Conservation (phyloP, 2,888 invertebrate genomes). For the Megastigmus dorsalis region DNA sequence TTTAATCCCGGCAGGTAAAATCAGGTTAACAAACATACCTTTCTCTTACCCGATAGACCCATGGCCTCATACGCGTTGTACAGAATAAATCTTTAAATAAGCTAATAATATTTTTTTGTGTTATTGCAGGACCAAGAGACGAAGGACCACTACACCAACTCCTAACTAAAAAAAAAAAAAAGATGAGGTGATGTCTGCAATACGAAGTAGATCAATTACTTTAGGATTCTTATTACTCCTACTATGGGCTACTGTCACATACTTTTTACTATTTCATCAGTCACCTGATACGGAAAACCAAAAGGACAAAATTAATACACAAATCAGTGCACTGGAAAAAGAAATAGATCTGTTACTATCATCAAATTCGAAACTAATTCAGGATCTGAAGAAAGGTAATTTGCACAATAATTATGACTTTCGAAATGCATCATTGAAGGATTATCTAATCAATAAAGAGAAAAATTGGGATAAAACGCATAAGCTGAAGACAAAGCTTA, state of each 20-base stretch:
- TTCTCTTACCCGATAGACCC: too few species aligned
- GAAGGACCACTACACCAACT: too few species aligned
- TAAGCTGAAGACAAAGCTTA: neutral
- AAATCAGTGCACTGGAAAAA: constrained; percentile 64
- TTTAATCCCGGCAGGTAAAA: too few species aligned
- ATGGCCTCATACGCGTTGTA: too few species aligned
- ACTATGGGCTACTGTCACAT: constrained; percentile 77
- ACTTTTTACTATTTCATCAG: constrained; percentile 76
- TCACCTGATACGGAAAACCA: constrained; percentile 71
- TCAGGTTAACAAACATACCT: too few species aligned
- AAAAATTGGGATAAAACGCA: neutral
- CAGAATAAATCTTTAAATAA: too few species aligned
- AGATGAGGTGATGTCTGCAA: constrained; percentile 61
- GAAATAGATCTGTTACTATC: constrained; percentile 65
- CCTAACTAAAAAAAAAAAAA: too few species aligned
- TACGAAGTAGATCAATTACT: constrained; percentile 72
- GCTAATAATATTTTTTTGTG: too few species aligned
- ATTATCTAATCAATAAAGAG: neutral
- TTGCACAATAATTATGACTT: too few species aligned
- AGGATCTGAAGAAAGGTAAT: constrained; percentile 60
- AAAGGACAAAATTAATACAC: constrained; percentile 63
- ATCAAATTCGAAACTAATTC: constrained; percentile 64
- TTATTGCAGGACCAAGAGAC: too few species aligned
- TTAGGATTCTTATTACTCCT: constrained; percentile 74
- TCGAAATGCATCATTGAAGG: neutral